phyloP scores from a whole-genome alignment of 2,888 invertebrate species.

The Axea sp. region DNA sequence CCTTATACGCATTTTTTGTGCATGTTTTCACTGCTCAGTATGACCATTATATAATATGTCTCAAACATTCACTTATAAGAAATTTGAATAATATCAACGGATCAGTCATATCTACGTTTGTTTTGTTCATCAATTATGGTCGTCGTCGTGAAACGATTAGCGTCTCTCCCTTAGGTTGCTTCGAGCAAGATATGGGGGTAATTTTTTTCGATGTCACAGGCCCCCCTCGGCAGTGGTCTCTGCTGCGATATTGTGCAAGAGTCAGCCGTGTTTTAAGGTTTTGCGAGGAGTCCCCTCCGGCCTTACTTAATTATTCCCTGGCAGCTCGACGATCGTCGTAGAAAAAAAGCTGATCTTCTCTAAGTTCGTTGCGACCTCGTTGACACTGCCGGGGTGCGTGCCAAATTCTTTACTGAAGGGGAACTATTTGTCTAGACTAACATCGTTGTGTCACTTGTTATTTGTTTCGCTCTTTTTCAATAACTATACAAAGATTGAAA shows the following conservation, averaged over 20 bases:
- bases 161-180: slow-evolving; percentile 46
- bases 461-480: slow-evolving; percentile 52
- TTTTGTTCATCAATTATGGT: slow-evolving; percentile 61
- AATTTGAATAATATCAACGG: slow-evolving; percentile 31
- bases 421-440: slow-evolving; percentile 68
- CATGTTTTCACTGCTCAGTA: too few relatives aligned
- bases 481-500: slow-evolving; percentile 38
- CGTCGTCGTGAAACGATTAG: slow-evolving; percentile 61
- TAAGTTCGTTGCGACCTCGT: slow-evolving; percentile 74
- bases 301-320: slow-evolving; percentile 75
- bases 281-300: slow-evolving; percentile 66
- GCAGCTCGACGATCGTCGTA: slow-evolving; percentile 64
- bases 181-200: slow-evolving; percentile 64
- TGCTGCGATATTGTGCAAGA: slow-evolving; percentile 56
- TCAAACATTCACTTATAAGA: too few relatives aligned
- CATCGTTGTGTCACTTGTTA: slow-evolving; percentile 56
- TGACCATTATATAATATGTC: too few relatives aligned
- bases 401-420: slow-evolving; percentile 66
- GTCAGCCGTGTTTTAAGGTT: slow-evolving; percentile 54
- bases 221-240: slow-evolving; percentile 49
- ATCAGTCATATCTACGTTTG: slow-evolving; percentile 51
- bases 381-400: slow-evolving; percentile 64
- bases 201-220: slow-evolving; percentile 64
- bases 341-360: slow-evolving; percentile 67
- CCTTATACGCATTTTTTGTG: background rate